A percentile compares a stretch with the other conserved stretches of the same genome.
These are phyloP conservation scores for Phylloscopus collybita DNA, from an alignment of 2,797 vertebrate genomes.

Conservation along the genomic window DNA sequence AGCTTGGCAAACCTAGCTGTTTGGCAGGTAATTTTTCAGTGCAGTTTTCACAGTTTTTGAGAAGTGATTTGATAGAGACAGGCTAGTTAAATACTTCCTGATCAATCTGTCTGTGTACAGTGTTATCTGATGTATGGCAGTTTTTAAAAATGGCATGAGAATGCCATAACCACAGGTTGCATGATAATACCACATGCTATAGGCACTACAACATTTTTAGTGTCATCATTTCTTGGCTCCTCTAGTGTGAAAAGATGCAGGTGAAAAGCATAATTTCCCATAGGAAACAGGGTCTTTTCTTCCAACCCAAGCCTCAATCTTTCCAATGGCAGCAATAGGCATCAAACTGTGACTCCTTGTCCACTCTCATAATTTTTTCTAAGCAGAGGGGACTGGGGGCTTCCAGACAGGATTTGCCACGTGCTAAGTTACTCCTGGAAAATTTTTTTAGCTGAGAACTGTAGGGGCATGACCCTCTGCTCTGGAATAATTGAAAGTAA, in stretches of 20 bases:
- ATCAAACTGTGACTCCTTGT: rapidly evolving
- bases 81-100: neutral
- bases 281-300: neutral
- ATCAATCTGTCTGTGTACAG: neutral
- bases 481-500: neutral
- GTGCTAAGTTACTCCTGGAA: neutral
- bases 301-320: neutral
- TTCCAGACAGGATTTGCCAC: neutral
- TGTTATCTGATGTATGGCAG: neutral
- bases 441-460: neutral
- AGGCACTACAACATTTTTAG: neutral
- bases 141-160: neutral
- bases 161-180: neutral
- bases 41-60: neutral
- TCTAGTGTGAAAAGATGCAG: neutral
- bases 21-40: neutral
- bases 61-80: neutral
- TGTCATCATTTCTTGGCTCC: neutral
- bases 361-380: neutral
- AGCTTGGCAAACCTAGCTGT: neutral
- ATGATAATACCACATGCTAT: neutral
- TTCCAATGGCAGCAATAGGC: neutral
- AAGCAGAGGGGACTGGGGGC: neutral
- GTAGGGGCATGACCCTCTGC: neutral
- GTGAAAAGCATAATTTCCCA: neutral